Percentiles rank a stretch among this genome's conserved stretches.
phyloP scores from a whole-genome alignment of 2,113 vertebrate species.

The Morone chrysops region DNA sequence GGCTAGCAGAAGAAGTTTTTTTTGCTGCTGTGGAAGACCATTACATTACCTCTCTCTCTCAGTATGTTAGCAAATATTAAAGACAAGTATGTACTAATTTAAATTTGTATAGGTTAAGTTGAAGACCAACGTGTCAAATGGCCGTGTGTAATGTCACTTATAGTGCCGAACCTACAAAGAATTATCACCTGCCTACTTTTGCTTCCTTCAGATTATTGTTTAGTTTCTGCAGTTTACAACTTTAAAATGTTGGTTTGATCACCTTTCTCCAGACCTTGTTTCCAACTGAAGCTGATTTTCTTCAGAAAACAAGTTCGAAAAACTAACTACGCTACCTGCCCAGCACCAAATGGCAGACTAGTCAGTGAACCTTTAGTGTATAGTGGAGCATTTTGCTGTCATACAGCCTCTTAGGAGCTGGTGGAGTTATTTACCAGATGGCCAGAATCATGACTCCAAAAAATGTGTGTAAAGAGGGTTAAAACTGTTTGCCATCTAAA shows the following conservation, averaged over 20 bases:
- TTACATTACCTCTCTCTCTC: conserved; percentile 29
- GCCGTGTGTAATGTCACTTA: neutral
- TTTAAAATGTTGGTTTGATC: neutral
- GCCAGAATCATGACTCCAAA: neutral
- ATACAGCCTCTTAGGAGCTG: too few relatives aligned
- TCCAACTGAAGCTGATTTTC: neutral
- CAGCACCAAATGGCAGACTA: neutral
- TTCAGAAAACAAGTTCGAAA: too few relatives aligned
- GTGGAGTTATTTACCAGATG: too few relatives aligned
- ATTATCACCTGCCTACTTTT: neutral
- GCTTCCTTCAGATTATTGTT: neutral
- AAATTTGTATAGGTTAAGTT: neutral
- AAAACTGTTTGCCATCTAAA: too few relatives aligned
- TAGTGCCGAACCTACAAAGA: neutral
- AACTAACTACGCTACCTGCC: neutral
- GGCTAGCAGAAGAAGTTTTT: conserved; percentile 21
- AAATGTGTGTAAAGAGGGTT: too few relatives aligned
- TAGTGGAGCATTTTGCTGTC: too few relatives aligned
- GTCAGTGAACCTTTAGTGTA: too few relatives aligned
- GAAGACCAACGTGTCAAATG: neutral
- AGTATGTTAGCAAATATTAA: conserved; percentile 55
- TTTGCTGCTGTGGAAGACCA: conserved; percentile 9
- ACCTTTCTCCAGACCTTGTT: neutral
- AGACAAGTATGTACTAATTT: conserved; percentile 13
- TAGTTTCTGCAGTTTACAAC: neutral